Conservation (phyloP, 2,888 invertebrate genomes). For the Nymphalis c-album region DNA sequence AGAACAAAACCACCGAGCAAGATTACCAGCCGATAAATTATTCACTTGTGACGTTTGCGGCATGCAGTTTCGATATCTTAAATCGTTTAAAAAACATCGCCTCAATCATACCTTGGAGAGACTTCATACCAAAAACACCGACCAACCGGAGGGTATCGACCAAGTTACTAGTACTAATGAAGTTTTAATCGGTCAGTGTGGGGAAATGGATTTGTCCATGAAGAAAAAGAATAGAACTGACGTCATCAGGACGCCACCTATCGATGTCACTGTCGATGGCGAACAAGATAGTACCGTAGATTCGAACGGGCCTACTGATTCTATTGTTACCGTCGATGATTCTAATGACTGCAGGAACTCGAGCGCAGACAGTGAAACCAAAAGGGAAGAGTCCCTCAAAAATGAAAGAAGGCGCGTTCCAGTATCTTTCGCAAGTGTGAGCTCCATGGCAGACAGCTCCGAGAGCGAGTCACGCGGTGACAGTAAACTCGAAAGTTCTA, state of each 20-base stretch:
- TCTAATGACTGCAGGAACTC: slow-evolving; percentile 73
- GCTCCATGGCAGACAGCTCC: slow-evolving; percentile 78
- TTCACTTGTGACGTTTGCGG: slow-evolving; percentile 96
- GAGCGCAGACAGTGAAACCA: slow-evolving; percentile 67
- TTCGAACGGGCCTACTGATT: slow-evolving; percentile 81
- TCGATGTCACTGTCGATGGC: slow-evolving; percentile 75
- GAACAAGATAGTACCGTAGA: slow-evolving; percentile 89
- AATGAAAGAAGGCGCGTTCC: slow-evolving; percentile 64
- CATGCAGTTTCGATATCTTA: slow-evolving; percentile 94
- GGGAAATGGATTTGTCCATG: slow-evolving; percentile 82
- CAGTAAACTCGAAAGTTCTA: slow-evolving; percentile 78
- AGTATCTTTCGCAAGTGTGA: slow-evolving; percentile 78
- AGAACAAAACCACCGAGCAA: slow-evolving; percentile 93
- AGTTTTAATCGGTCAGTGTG: slow-evolving; percentile 77
- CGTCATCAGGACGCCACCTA: slow-evolving; percentile 71
- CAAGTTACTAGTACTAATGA: slow-evolving; percentile 88
- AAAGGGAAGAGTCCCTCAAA: slow-evolving; percentile 57
- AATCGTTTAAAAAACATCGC: slow-evolving; percentile 94
- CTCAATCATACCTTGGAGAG: slow-evolving; percentile 92
- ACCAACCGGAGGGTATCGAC: slow-evolving; percentile 80
- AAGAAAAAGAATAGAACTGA: slow-evolving; percentile 69
- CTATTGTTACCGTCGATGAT: slow-evolving; percentile 72
- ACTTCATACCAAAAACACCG: slow-evolving; percentile 86
- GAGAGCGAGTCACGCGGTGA: slow-evolving; percentile 75
- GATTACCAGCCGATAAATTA: slow-evolving; percentile 92